Percentiles rank a stretch among this genome's conserved stretches.
Conservation (phyloP, 2,888 invertebrate genomes). For the Homarus gammarus region DNA sequence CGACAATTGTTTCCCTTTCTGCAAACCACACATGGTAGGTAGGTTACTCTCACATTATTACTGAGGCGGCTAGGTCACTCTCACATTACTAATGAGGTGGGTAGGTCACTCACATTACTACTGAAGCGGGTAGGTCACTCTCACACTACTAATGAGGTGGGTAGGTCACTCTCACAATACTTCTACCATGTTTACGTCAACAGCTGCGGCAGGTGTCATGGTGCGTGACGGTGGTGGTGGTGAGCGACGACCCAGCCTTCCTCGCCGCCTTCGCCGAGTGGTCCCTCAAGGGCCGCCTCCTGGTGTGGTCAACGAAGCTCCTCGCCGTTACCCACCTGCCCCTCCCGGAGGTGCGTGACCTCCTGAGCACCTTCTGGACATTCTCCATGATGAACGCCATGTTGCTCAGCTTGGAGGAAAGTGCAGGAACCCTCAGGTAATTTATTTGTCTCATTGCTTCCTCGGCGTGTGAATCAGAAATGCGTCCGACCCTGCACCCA, state of each 20-base stretch:
- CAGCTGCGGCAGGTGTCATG: neutral
- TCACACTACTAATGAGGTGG: too few relatives aligned
- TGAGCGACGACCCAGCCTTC: neutral
- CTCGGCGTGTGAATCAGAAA: too few relatives aligned
- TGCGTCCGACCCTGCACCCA: too few relatives aligned
- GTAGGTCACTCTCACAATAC: neutral
- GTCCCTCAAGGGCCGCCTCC: slow-evolving; percentile 4
- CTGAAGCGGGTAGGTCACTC: too few relatives aligned
- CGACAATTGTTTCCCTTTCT: too few relatives aligned
- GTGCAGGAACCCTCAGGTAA: neutral
- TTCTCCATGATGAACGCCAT: neutral
- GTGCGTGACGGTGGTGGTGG: neutral
- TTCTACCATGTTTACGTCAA: neutral
- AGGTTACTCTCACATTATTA: too few relatives aligned
- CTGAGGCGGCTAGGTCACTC: too few relatives aligned
- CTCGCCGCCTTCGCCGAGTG: neutral
- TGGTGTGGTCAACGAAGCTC: slow-evolving; percentile 1
- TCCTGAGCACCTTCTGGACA: neutral
- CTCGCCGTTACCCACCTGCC: neutral
- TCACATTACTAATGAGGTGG: too few relatives aligned
- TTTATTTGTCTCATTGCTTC: too few relatives aligned
- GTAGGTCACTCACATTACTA: too few relatives aligned
- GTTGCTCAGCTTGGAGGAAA: neutral
- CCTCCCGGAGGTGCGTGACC: neutral
- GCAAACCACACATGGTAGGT: too few relatives aligned